Evolutionary conservation across 2,888 invertebrate species (phyloP), one percentile per base, ranked within the genome.

Genomic region (Standfussiana lucernea): DNA sequence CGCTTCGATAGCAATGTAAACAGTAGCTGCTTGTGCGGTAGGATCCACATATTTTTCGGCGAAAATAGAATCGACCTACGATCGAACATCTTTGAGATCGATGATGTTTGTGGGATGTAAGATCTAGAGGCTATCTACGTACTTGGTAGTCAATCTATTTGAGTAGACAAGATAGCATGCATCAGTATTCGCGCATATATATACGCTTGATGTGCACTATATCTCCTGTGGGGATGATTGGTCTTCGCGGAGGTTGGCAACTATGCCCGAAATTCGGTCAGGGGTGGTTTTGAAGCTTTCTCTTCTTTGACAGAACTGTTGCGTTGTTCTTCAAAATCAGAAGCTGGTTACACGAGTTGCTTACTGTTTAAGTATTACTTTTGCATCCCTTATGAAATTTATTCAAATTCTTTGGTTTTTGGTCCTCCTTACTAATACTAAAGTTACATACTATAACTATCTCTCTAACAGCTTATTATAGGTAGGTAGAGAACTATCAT

Each of bases 1-100:
- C 84, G 71, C 69, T 70, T 61, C 53, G 42, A 73, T 77, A 72
- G 61, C 67, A 53, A 71, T 77, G 72, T 87, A 87, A 84, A 88
- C 88, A 84, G 72, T 77, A 75, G 47, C n/a, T 67, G 64, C 64
- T 77, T 50, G 71, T 62, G 78, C 45, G 71, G 72, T 75, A 79
- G 79, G 77, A 80, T 83, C 77, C 65, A 83, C 71, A 81, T 85
- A 83, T 77, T 72, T 77, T 82, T 82, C 80, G 37, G 71, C 77
- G 56, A 77, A 82, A 83, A 85, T 83, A 83, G 83, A 82, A 72
- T 74, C 69, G 47, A 47, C 59, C 64, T 68, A 53, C 65, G 71
- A 32, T 45, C 15, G 73, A 71, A 75, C 40, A 68, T 68, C 35
- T 73, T 32, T 35, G 32, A n/a, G 62, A 67, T 64, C n/a, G 21